Conservation (phyloP, 2,888 invertebrate species). For the Patella pellucida region DNA sequence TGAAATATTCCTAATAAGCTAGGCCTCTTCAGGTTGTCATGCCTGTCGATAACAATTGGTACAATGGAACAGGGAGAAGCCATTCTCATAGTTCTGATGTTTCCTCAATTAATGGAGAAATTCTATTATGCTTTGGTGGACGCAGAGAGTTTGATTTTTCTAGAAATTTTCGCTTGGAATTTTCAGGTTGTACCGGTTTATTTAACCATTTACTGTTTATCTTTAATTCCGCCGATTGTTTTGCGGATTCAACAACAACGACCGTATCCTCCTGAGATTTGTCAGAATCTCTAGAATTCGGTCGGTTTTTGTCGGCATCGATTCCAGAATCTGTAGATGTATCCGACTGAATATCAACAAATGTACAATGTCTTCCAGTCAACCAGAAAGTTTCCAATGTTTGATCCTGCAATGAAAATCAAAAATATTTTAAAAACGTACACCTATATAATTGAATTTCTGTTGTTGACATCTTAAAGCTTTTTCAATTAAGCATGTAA, state of each 20-base stretch:
- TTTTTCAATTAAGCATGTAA: too few species aligned
- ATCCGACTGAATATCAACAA: constrained; percentile 25
- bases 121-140: not conserved
- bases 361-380: constrained; percentile 14
- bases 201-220: not conserved
- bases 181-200: not conserved
- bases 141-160: not conserved
- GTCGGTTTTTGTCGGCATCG: constrained; percentile 22
- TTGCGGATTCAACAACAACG: not conserved
- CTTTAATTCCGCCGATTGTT: not conserved
- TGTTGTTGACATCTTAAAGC: too few species aligned
- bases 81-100: not conserved
- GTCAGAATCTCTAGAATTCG: constrained; percentile 8
- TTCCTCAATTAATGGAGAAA: not conserved
- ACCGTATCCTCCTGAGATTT: not conserved
- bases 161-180: not conserved
- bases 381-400: constrained; percentile 27
- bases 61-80: too few species aligned
- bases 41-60: too few species aligned
- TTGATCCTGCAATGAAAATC: constrained; percentile 13
- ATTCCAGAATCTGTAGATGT: constrained; percentile 34
- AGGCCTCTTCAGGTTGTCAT: too few species aligned
- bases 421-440: too few species aligned
- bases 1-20: too few species aligned
- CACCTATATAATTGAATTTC: too few species aligned